Percentiles rank a stretch among this genome's conserved stretches.
phyloP scores from a whole-genome alignment of 1,140 invertebrate species.

The Nephila pilipes region DNA sequence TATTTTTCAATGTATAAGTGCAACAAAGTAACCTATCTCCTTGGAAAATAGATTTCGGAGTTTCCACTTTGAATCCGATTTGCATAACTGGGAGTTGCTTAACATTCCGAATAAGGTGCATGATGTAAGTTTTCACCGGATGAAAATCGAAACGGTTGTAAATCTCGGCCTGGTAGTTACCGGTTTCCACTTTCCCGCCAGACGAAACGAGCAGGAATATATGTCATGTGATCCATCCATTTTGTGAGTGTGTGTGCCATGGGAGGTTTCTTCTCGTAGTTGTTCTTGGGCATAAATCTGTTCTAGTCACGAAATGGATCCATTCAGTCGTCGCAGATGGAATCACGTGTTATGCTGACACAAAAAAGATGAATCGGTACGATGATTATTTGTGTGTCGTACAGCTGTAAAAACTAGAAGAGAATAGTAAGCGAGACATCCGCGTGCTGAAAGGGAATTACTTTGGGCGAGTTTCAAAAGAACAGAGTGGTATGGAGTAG shows the following conservation, averaged over 20 bases:
- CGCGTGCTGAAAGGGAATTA: background rate
- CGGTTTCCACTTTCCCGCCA: background rate
- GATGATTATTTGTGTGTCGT: constrained; percentile 10
- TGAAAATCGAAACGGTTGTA: background rate
- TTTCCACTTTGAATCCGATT: background rate
- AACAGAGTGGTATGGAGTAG: background rate
- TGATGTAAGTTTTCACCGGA: background rate
- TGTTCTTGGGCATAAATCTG: constrained; percentile 18
- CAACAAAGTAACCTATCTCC: no score
- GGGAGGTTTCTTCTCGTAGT: background rate
- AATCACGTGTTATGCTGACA: constrained; percentile 14
- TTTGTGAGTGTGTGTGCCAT: background rate
- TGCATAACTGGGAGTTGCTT: background rate
- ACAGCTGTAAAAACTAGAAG: background rate
- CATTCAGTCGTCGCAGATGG: background rate
- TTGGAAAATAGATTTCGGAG: no score
- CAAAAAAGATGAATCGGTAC: constrained; percentile 12
- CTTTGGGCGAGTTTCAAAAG: background rate
- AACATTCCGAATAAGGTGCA: background rate
- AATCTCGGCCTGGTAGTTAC: background rate
- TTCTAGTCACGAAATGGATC: background rate
- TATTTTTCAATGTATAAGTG: no score
- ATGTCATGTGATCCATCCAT: background rate
- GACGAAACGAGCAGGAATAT: background rate
- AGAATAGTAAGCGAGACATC: background rate